A percentile compares a stretch with the other conserved stretches of the same genome.
Conservation (phyloP, 1,140 invertebrate species). For the Diuraphis noxia region DNA sequence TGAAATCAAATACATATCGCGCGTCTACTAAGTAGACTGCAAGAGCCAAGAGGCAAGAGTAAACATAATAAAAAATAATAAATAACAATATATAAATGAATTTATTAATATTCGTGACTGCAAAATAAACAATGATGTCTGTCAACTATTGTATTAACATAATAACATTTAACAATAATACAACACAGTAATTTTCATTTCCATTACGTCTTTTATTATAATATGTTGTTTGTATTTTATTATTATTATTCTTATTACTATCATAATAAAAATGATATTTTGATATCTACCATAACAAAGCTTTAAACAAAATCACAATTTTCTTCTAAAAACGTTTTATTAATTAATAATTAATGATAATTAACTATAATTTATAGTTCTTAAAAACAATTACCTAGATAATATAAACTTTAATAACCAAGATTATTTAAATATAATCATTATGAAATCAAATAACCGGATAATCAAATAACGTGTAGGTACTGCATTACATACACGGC, state of each 20-base stretch:
- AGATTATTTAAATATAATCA: neutral
- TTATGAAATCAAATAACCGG: neutral
- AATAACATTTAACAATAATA: conserved; percentile 19
- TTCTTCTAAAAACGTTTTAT: neutral
- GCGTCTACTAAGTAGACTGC: neutral
- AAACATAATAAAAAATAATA: neutral
- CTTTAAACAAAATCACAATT: neutral
- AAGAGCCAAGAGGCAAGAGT: neutral
- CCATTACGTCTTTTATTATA: conserved; percentile 7
- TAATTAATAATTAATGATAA: neutral
- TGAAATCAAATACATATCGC: neutral
- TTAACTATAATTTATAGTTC: neutral
- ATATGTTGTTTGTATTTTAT: neutral
- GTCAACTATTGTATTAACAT: neutral
- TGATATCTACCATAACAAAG: neutral
- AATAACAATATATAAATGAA: neutral
- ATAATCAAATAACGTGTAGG: too few relatives aligned
- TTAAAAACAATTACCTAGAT: neutral
- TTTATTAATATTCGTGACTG: conserved; percentile 2
- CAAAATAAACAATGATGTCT: conserved; percentile 19
- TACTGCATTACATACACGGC: too few relatives aligned
- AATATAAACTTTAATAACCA: neutral
- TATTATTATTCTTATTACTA: neutral
- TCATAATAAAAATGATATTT: neutral
- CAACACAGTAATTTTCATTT: neutral